Base-by-base conservation (phyloP, 1,140 invertebrate species). In the Drosophila equinoxialis region DNA sequence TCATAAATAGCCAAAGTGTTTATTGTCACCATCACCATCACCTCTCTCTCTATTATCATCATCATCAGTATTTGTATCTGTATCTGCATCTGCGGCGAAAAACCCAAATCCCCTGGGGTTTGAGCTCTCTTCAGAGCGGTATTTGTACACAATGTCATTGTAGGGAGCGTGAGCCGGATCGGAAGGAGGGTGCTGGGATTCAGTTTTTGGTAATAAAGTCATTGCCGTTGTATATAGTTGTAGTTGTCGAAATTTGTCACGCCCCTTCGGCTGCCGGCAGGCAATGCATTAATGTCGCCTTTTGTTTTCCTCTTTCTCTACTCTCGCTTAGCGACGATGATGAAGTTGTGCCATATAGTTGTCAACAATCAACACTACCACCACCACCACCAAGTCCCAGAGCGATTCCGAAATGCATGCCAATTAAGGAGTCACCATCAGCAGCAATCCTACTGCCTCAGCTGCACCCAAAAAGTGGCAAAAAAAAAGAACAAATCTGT, bases 1-100 rank as follows among this genome's bases (percentile, higher is more conserved):
- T 89, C 84, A 89, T 89, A 89, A 89, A 89, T 89, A 89, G 84
- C 80, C 63, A 75, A 89, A 89, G 84, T 89, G 84, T 89, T 89
- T 89, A 89, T 89, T 89, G 84, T 89, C 80, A 65, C 70, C 41
- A 68, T 23, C 60, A 69, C n/a, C 11, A 39, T 39, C 37, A 30
- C 30, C 30, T 30, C 30, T 30, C 30, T 30, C 30, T 30, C 30
- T 30, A 30, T 30, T 30, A 39, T 13, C 10, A 39, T 23, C 23
- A 42, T 23, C 51, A 37, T 6, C 33, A 39, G 17, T 11, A 39
- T 39, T 10, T 39, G 37, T 39, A 39, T 39, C 37, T 39, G 37
- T 17, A 63, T 48, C 45, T 65, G 57, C 84, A 84, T 79, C 77
- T 87, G 84, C 77, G 71, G 14, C 77, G 71, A 14, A 73, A 67